A percentile compares a stretch with the other conserved stretches of the same genome.
Evolutionary conservation across 2,113 vertebrate species (phyloP).

Genomic region (Trichechus manatus): DNA sequence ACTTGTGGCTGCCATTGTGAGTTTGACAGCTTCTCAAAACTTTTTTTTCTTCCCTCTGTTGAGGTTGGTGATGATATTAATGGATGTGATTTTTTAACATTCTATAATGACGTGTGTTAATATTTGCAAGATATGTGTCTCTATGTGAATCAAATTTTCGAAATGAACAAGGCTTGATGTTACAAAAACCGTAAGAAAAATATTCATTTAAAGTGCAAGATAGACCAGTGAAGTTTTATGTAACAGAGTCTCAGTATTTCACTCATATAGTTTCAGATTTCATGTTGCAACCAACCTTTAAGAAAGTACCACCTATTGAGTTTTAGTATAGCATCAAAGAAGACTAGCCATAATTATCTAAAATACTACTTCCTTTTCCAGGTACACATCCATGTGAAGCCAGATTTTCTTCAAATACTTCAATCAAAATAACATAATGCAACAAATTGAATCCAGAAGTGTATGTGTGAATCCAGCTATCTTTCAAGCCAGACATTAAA

Average conservation of each 20-base stretch:
- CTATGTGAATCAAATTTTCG: not conserved
- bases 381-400: not conserved
- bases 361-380: not conserved
- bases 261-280: conserved; percentile 1
- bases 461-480: not conserved
- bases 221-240: conserved; percentile 7
- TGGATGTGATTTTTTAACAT: not conserved
- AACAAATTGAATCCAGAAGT: not conserved
- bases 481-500: not conserved
- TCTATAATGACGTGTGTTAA: not conserved
- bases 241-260: not conserved
- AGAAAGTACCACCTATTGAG: not conserved
- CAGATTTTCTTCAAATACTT: conserved; percentile 24
- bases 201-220: not conserved
- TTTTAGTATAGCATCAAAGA: conserved; percentile 6
- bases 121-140: not conserved
- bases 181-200: conserved; percentile 1
- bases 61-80: not conserved
- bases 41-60: not conserved
- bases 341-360: not conserved
- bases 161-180: not conserved
- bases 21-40: conserved; percentile 29
- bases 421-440: not conserved
- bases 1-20: not conserved
- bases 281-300: not conserved